A percentile compares a stretch with the other conserved stretches of the same genome.
Evolutionary conservation across 2,888 invertebrate species (phyloP).

Genomic region (Synergus laeviventris): DNA sequence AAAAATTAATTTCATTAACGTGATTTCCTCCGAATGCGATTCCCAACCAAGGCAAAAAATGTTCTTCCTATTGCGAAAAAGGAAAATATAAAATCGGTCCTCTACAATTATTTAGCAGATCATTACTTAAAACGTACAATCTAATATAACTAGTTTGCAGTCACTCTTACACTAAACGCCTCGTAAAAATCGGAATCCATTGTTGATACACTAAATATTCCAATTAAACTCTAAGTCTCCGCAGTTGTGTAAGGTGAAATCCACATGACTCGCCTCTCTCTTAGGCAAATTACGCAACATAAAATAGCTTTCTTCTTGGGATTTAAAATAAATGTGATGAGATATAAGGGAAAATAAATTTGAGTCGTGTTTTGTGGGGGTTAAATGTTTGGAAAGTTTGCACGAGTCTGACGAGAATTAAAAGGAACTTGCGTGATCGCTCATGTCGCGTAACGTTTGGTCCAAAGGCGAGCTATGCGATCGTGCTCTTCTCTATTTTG

Average conservation of each 20-base stretch:
- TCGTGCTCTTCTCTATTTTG: conserved; percentile 99
- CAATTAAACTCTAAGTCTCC: conserved; percentile 68
- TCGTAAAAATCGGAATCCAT: conserved; percentile 56
- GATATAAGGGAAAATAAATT: conserved; percentile 51
- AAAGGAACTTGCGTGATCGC: conserved; percentile 51
- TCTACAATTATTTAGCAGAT: conserved; percentile 8
- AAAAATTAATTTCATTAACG: not conserved
- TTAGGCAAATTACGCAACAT: conserved; percentile 64
- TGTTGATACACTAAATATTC: conserved; percentile 56
- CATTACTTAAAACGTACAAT: conserved; percentile 1
- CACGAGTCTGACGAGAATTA: conserved; percentile 69
- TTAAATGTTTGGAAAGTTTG: conserved; percentile 61
- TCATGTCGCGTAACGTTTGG: conserved; percentile 97
- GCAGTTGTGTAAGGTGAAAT: conserved; percentile 56
- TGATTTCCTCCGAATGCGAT: conserved; percentile 20
- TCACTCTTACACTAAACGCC: conserved; percentile 63
- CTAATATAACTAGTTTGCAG: conserved; percentile 54
- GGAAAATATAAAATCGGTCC: conserved; percentile 1
- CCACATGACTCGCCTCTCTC: conserved; percentile 58
- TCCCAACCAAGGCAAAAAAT: conserved; percentile 4
- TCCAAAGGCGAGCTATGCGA: conserved; percentile 98
- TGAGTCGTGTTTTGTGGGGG: conserved; percentile 52
- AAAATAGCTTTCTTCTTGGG: conserved; percentile 49
- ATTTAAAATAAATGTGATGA: conserved; percentile 16
- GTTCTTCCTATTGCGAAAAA: not conserved